Evolutionary conservation across 1,140 invertebrate genomes (phyloP).

Genomic region (Drosophila neocordata): DNA sequence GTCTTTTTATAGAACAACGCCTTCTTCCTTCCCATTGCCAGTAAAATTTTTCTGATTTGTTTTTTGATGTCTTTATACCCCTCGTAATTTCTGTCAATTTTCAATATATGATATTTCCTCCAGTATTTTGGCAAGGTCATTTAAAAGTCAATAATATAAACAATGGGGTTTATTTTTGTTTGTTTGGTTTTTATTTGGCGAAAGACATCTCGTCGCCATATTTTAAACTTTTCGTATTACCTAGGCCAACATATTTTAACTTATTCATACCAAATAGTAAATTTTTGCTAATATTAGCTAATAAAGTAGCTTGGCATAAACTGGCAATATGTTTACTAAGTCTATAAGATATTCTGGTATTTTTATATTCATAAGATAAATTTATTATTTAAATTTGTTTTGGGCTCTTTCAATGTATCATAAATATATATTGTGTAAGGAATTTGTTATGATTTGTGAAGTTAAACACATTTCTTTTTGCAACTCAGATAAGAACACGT

Average conservation of each 20-base stretch:
- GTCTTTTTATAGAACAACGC: constrained; percentile 58
- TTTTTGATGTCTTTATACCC: constrained; percentile 41
- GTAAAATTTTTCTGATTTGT: constrained; percentile 37
- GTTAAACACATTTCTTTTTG: neutral
- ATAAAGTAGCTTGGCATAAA: constrained; percentile 1
- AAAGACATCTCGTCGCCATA: constrained; percentile 8
- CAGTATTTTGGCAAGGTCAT: constrained; percentile 55
- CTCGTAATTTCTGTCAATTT: neutral
- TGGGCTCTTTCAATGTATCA: neutral
- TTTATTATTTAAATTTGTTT: neutral
- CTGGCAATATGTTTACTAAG: neutral
- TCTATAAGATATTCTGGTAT: constrained; percentile 1
- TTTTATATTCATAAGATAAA: neutral
- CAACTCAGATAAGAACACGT: neutral
- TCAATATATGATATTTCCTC: constrained; percentile 1
- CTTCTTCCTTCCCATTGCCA: constrained; percentile 13
- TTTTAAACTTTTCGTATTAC: constrained; percentile 8
- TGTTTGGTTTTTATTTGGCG: constrained; percentile 15
- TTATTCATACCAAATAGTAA: constrained; percentile 1
- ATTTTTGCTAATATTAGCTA: neutral
- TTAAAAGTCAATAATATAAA: constrained; percentile 68
- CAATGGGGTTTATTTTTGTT: constrained; percentile 39
- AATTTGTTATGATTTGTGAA: neutral
- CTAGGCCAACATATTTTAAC: constrained; percentile 14
- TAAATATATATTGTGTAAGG: neutral